Evolutionary conservation across 2,888 invertebrate genomes (phyloP).

Genomic region (Tenthredo mesomela): DNA sequence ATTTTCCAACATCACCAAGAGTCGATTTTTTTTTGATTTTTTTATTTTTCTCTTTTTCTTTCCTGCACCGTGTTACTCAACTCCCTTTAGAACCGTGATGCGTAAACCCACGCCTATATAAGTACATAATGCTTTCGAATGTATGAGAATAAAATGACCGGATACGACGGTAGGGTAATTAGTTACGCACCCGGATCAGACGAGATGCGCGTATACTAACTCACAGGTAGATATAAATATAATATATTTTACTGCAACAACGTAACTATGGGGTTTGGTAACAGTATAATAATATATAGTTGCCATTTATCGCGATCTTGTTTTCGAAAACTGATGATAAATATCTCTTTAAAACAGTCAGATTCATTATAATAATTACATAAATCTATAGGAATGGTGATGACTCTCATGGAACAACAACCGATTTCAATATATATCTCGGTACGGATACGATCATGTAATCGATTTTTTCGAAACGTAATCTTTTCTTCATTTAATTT

Average conservation of each 20-base stretch:
- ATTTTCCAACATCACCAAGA: no score
- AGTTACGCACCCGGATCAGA: conserved; percentile 43
- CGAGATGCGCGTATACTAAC: neutral
- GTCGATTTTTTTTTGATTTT: no score
- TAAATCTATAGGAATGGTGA: no score
- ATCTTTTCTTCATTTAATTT: neutral
- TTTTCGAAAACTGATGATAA: neutral
- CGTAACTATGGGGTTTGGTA: neutral
- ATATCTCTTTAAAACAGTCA: no score
- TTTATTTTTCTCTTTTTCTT: neutral
- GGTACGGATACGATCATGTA: no score
- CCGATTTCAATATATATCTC: no score
- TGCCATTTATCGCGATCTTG: no score
- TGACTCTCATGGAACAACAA: no score
- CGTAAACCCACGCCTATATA: conserved; percentile 26
- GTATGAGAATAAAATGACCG: conserved; percentile 34
- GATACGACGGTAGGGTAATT: conserved; percentile 42
- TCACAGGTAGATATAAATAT: conserved; percentile 23
- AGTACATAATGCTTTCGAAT: neutral
- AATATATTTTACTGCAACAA: neutral
- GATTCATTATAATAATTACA: no score
- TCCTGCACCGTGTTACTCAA: neutral
- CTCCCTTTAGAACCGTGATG: neutral
- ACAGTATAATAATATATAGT: neutral
- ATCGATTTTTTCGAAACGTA: no score